Evolutionary conservation across 2,888 invertebrate species (phyloP).

Genomic region (Syrphus vitripennis): DNA sequence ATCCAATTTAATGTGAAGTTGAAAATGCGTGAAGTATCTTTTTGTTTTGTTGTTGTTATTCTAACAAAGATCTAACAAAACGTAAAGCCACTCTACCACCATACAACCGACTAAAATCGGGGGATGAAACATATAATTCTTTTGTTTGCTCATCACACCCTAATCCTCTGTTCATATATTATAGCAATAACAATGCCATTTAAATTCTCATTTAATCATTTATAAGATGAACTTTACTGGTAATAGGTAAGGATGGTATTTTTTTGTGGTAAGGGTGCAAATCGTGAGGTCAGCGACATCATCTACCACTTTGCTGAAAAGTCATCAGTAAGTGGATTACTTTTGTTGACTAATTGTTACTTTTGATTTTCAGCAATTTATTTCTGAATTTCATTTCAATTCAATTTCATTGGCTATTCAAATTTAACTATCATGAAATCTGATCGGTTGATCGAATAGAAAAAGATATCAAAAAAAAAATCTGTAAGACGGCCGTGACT

Average conservation of each 20-base stretch:
- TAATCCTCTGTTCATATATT: not conserved
- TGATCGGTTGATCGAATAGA: not conserved
- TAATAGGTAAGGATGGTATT: not conserved
- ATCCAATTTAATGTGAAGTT: conserved; percentile 49
- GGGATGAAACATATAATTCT: conserved; percentile 36
- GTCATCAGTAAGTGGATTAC: not conserved
- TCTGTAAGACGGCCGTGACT: not conserved
- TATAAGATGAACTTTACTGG: conserved; percentile 61
- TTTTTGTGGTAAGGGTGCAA: conserved; percentile 27
- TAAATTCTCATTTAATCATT: conserved; percentile 55
- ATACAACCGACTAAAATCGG: conserved; percentile 16
- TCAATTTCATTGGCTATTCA: not conserved
- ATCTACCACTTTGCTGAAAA: not conserved
- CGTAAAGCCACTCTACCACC: not conserved
- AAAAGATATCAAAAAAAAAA: not conserved
- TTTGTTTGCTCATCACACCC: conserved; percentile 38
- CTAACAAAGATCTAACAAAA: conserved; percentile 10
- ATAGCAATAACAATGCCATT: conserved; percentile 34
- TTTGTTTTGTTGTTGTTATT: not conserved
- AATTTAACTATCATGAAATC: not conserved
- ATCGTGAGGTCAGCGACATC: conserved; percentile 45
- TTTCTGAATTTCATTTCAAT: not conserved
- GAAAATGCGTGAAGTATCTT: conserved; percentile 22
- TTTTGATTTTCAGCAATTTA: too few relatives aligned
- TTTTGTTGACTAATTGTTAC: too few relatives aligned